These are phyloP conservation scores for Illadopsis cleaveri DNA, from an alignment of 2,113 vertebrate genomes.

Conservation along the genomic window DNA sequence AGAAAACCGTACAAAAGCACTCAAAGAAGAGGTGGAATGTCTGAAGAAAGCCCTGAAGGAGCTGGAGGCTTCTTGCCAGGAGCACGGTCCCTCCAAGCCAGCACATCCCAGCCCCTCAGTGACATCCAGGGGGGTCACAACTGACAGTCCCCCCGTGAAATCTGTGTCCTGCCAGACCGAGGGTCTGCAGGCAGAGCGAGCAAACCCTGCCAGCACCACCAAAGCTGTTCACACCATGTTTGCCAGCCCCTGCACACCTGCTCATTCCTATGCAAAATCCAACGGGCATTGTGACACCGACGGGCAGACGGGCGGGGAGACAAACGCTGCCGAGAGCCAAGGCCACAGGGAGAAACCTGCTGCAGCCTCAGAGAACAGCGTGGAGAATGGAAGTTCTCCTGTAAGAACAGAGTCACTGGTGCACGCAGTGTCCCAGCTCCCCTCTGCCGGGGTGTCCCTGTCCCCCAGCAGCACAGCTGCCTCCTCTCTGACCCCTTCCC, in stretches of 20 bases:
- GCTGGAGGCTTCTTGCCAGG: slow-evolving; percentile 64
- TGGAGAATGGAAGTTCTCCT: slow-evolving; percentile 79
- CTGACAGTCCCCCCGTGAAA: slow-evolving; percentile 22
- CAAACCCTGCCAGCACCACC: neutral
- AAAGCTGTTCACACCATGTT: neutral
- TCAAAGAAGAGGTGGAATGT: slow-evolving; percentile 85
- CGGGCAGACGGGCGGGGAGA: neutral
- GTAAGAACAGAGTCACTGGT: slow-evolving; percentile 48
- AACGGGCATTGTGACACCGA: slow-evolving; percentile 82
- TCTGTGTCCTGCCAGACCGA: slow-evolving; percentile 85
- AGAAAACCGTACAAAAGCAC: slow-evolving; percentile 83
- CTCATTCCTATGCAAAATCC: slow-evolving; percentile 72
- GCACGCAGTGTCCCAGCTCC: slow-evolving; percentile 66
- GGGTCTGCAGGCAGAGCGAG: slow-evolving; percentile 60
- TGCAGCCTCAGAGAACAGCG: slow-evolving; percentile 60
- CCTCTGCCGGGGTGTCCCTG: slow-evolving; percentile 66
- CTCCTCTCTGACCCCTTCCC: slow-evolving; percentile 92
- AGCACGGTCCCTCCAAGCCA: neutral
- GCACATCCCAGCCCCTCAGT: neutral
- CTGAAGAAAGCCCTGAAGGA: slow-evolving; percentile 78
- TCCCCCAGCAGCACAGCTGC: slow-evolving; percentile 89
- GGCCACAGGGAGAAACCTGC: slow-evolving; percentile 62
- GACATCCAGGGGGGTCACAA: slow-evolving; percentile 43
- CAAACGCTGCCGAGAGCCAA: slow-evolving; percentile 19
- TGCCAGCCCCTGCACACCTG: slow-evolving; percentile 39